These are phyloP conservation scores for Neostethus bicornis DNA, from an alignment of 2,797 vertebrate species.

Conservation along the genomic window DNA sequence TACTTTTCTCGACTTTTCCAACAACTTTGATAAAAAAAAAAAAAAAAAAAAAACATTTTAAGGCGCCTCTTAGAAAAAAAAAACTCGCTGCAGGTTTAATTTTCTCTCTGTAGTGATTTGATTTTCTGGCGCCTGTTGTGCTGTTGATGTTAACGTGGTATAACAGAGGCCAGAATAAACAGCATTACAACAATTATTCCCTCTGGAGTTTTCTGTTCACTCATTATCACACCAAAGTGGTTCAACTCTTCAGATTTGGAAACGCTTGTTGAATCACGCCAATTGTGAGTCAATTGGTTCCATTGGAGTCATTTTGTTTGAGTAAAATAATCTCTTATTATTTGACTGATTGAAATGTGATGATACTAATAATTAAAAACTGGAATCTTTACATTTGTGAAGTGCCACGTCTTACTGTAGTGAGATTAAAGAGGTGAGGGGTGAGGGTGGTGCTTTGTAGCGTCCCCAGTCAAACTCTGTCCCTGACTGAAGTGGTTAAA, in stretches of 20 bases:
- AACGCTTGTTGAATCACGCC: conserved; percentile 25
- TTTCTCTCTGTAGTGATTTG: conserved; percentile 52
- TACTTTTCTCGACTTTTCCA: conserved; percentile 73
- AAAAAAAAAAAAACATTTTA: conserved; percentile 50
- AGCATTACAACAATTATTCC: conserved; percentile 51
- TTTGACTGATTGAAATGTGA: conserved; percentile 11
- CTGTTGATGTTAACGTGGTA: conserved; percentile 53
- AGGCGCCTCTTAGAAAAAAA: conserved; percentile 56
- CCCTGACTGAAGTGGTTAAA: conserved; percentile 78
- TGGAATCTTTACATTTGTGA: conserved; percentile 34
- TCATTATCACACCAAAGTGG: conserved; percentile 29
- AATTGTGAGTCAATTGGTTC: conserved; percentile 36
- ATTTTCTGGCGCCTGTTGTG: conserved; percentile 52
- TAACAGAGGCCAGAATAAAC: conserved; percentile 57
- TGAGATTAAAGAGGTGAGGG: conserved; percentile 17
- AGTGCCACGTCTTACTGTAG: conserved; percentile 42
- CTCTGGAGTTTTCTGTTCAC: conserved; percentile 40
- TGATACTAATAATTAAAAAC: conserved; percentile 8
- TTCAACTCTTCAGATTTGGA: conserved; percentile 41
- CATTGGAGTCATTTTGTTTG: conserved; percentile 36
- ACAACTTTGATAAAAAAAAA: conserved; percentile 75
- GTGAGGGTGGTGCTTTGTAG: conserved; percentile 26
- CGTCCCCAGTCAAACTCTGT: conserved; percentile 70
- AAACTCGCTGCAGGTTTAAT: conserved; percentile 57
- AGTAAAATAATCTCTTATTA: conserved; percentile 19